phyloP scores from a whole-genome alignment of 1,140 invertebrate species.

The Acromyrmex heyeri region DNA sequence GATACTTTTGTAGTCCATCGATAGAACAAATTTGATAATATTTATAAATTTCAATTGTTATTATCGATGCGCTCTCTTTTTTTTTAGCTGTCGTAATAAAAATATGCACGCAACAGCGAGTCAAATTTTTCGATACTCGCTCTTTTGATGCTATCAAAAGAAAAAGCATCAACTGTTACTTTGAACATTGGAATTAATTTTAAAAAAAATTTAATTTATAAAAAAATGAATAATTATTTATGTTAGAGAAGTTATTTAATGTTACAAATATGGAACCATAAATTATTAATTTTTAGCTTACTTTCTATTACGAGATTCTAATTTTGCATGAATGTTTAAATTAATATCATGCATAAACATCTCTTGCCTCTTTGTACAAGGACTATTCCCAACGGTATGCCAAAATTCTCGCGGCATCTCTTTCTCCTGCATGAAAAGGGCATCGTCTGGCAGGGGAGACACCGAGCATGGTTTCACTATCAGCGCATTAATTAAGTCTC shows the following conservation, averaged over 20 bases:
- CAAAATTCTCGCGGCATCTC: not conserved
- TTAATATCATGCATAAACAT: not conserved
- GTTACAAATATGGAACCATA: not conserved
- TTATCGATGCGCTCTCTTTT: not conserved
- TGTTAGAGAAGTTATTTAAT: not conserved
- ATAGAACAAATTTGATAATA: slow-evolving; percentile 18
- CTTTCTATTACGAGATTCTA: not conserved
- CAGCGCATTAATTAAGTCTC: slow-evolving; percentile 46
- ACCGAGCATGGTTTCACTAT: slow-evolving; percentile 28
- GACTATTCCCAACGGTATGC: not conserved
- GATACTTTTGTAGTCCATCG: not conserved
- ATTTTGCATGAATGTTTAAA: not conserved
- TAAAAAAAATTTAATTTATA: not conserved
- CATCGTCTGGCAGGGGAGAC: not conserved
- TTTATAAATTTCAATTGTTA: not conserved
- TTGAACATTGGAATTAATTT: not conserved
- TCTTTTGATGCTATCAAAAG: no score
- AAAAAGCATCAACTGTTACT: not conserved
- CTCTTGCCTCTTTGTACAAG: not conserved
- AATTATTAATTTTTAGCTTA: not conserved
- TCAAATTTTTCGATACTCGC: not conserved
- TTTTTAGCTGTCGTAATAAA: not conserved
- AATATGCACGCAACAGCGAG: not conserved
- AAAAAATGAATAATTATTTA: not conserved
- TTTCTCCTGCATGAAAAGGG: slow-evolving; percentile 2